Conservation (phyloP, 2,113 vertebrate species). For the Sclerurus mexicanus region DNA sequence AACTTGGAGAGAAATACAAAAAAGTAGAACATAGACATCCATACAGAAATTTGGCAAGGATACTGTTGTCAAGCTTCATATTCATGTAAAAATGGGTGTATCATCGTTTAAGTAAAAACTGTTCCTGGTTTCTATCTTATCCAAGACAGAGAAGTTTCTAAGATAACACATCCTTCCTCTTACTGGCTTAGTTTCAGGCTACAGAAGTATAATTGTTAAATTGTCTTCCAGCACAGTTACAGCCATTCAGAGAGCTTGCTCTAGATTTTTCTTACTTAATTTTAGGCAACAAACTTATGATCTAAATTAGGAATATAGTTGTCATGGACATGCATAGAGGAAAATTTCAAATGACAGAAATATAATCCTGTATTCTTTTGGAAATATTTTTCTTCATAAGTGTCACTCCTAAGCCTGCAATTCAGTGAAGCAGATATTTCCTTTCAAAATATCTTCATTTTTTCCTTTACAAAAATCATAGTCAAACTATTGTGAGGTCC, state of each 20-base stretch:
- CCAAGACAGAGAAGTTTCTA: neutral
- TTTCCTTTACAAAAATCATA: neutral
- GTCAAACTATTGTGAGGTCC: neutral
- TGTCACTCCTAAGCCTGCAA: neutral
- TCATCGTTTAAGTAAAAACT: neutral
- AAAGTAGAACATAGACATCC: neutral
- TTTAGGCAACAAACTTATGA: neutral
- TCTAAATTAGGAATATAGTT: neutral
- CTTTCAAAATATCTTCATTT: neutral
- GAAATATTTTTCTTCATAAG: neutral
- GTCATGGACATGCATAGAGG: neutral
- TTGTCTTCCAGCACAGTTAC: neutral
- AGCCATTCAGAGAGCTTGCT: neutral
- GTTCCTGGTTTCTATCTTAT: conserved; percentile 8
- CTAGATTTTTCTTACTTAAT: neutral
- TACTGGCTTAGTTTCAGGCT: neutral
- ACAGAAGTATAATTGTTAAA: neutral
- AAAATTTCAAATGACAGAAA: neutral
- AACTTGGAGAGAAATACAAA: neutral
- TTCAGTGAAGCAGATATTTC: neutral
- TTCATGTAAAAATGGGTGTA: neutral
- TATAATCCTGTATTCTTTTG: neutral
- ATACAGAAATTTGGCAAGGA: neutral
- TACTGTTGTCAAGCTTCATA: neutral
- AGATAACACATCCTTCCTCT: neutral